phyloP scores from a whole-genome alignment of 37 sponge, comb jelly and placozoan genomes.

The Oopsacas minuta region DNA sequence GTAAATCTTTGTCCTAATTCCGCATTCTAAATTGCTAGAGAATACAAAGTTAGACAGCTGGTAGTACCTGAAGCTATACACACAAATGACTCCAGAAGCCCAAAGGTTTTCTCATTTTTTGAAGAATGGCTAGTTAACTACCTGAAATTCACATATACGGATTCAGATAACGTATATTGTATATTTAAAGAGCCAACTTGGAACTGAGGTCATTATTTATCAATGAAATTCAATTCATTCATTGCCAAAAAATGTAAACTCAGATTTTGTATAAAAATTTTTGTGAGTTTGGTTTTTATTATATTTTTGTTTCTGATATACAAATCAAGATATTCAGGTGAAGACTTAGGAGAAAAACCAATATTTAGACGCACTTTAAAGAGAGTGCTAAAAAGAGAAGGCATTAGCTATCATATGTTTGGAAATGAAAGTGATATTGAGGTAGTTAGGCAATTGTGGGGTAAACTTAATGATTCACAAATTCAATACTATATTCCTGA shows the following conservation, averaged over 20 bases:
- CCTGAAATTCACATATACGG: not conserved
- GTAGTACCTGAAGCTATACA: not conserved
- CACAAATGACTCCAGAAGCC: not conserved
- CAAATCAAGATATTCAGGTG: not conserved
- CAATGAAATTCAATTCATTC: not conserved
- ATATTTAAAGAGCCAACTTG: too few species aligned
- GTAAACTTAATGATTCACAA: not conserved
- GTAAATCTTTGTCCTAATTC: too few species aligned
- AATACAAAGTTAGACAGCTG: not conserved
- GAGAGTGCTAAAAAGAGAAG: not conserved
- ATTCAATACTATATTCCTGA: not conserved
- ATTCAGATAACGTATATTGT: not conserved
- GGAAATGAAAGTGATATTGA: not conserved
- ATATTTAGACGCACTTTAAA: not conserved
- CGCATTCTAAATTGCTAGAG: too few species aligned
- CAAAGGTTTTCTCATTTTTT: not conserved
- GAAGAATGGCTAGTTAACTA: too few species aligned
- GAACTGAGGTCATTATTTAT: too few species aligned
- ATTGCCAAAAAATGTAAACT: not conserved
- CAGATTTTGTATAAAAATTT: not conserved
- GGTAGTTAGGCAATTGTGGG: not conserved
- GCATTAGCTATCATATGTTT: not conserved
- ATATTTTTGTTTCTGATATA: not conserved
- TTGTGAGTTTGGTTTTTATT: not conserved
- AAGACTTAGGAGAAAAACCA: not conserved